Conservation (phyloP, 2,797 vertebrate genomes). For the Diglossa cyanea region DNA sequence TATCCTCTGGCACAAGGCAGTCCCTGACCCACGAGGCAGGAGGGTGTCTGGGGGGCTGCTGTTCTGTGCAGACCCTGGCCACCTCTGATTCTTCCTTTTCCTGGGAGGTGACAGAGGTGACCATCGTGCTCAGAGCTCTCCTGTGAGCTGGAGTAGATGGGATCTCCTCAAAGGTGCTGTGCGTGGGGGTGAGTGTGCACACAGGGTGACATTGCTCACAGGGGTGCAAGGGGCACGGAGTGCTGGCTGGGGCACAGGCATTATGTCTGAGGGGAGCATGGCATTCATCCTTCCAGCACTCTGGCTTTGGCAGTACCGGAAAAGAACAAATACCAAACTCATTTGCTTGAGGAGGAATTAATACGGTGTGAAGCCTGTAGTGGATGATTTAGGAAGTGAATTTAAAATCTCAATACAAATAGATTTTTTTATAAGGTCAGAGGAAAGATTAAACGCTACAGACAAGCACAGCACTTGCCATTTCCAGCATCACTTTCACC, state of each 20-base stretch:
- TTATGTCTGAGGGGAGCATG: background rate
- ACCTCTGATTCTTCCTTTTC: background rate
- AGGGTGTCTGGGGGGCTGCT: background rate
- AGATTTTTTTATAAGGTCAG: slow-evolving; percentile 73
- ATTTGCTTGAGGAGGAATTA: slow-evolving; percentile 70
- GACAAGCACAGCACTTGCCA: slow-evolving; percentile 49
- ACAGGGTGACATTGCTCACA: background rate
- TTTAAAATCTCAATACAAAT: slow-evolving; percentile 77
- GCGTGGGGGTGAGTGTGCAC: background rate
- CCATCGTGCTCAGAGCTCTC: background rate
- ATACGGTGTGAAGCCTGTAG: slow-evolving; percentile 47
- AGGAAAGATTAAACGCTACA: slow-evolving; percentile 71
- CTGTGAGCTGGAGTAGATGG: background rate
- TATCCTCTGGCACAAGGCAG: background rate
- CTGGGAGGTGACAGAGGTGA: background rate
- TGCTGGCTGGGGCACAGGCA: rapidly evolving
- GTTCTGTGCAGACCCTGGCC: background rate
- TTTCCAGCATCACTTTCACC: background rate
- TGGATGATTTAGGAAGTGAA: slow-evolving; percentile 67
- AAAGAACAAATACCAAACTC: slow-evolving; percentile 66
- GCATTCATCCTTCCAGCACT: rapidly evolving
- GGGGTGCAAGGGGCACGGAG: background rate
- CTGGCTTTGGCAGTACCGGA: slow-evolving; percentile 22
- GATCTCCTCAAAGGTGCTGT: background rate
- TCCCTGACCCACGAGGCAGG: rapidly evolving